Base-by-base conservation (phyloP, 2,113 vertebrate species). In the Tragelaphus imberbis region DNA sequence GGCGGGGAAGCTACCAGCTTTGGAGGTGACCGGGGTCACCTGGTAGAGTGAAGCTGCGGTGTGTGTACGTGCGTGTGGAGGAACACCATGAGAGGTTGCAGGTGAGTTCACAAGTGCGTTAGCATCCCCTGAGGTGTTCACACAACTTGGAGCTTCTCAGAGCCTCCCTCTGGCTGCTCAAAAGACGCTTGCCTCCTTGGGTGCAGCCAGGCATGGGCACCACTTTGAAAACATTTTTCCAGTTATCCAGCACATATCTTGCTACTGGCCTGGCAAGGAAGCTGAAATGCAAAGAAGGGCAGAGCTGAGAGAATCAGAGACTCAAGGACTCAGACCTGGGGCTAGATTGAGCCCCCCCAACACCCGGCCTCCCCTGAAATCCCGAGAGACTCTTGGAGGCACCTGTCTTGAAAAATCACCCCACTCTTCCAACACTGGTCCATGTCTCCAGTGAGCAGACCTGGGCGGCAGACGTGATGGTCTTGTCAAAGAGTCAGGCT, bases 61-160 rank as follows among this genome's bases (percentile, higher is more conserved):
- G n/a, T 15, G 21, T 17, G n/a, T 1, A 0, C 0, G 5, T 0
- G 0, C 0, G 2, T 40, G 68, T 71, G 68, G n/a, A 71, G n/a
- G n/a, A 23, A 21, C 68, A 40, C 10, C 19, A 2, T 44, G 36
- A 61, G 56, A 61, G 56, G 56, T 1, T 21, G 15, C 40, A 47
- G 40, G 27, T 33, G 56, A 30, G 27, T 61, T 61, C 17, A 30
- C 56, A 4, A 61, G 4, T 21, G 27, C 1, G 0, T 23, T 12
- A 28, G 51, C 8, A 65, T 16, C n/a, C 28, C 51, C 51, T 13
- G 25, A 56, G 40, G 27, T 40, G n/a, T 36, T 56, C 16, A 27
- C 9, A 19, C 7, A 56, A 5, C 68, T 16, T 21, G 47, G 14
- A 55, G 47, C 4, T 27, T 28, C 23, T 36, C 53, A 30, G 88